These are phyloP conservation scores for Empis livida DNA, from an alignment of 2,888 invertebrate genomes.

Conservation along the genomic window DNA sequence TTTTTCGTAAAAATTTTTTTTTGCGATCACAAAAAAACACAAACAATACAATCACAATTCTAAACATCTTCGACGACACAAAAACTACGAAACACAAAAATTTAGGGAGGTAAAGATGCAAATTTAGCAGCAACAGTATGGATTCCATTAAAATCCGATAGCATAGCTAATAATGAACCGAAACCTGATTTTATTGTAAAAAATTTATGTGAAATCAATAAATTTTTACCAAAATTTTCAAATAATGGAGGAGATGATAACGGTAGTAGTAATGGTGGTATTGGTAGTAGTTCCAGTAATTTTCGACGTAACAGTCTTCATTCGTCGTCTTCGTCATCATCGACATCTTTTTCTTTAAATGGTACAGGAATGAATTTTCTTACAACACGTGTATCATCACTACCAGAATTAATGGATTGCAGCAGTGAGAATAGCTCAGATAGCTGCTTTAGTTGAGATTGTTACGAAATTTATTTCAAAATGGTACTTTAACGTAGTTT, in stretches of 20 bases:
- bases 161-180: conserved; percentile 13
- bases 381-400: conserved; percentile 13
- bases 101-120: conserved; percentile 60
- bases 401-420: conserved; percentile 29
- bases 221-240: conserved; percentile 23
- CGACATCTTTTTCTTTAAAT: conserved; percentile 14
- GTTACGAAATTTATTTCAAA: too few relatives aligned
- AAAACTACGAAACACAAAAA: conserved; percentile 10
- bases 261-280: background rate
- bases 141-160: conserved; percentile 45
- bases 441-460: conserved; percentile 21
- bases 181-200: conserved; percentile 27
- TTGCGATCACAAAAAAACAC: conserved; percentile 9
- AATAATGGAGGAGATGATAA: background rate
- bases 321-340: conserved; percentile 12
- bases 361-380: background rate
- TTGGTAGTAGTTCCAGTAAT: background rate
- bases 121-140: conserved; percentile 67
- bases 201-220: conserved; percentile 27
- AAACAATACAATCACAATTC: conserved; percentile 7
- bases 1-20: conserved; percentile 7
- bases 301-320: conserved; percentile 7
- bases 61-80: conserved; percentile 8
- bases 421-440: conserved; percentile 35
- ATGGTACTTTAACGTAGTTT: too few relatives aligned